Percentiles rank a stretch among this genome's conserved stretches.
phyloP scores from a whole-genome alignment of 2,797 vertebrate species.

The Microctenopoma lineatum region DNA sequence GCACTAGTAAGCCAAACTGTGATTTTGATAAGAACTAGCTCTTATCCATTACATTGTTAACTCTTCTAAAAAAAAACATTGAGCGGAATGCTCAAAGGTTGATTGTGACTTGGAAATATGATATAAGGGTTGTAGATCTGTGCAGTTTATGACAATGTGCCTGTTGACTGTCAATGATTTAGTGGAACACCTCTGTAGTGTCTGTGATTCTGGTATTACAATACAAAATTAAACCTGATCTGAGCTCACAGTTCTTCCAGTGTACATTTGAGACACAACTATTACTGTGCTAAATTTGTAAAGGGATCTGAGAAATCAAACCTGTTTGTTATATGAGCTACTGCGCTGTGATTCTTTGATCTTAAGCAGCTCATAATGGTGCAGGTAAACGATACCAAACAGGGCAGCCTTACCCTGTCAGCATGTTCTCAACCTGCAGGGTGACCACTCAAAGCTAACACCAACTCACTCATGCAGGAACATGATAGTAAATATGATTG shows the following conservation, averaged over 20 bases:
- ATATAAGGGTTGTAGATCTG: not conserved
- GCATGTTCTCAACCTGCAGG: conserved; percentile 34
- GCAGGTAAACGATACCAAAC: conserved; percentile 24
- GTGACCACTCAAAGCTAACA: conserved; percentile 27
- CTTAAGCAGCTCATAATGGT: conserved; percentile 37
- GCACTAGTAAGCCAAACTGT: not conserved
- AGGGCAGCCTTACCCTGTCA: not conserved
- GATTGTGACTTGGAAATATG: not conserved
- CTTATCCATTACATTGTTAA: no score
- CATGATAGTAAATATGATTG: conserved; percentile 24
- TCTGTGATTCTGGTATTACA: conserved; percentile 24
- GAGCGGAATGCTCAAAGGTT: no score
- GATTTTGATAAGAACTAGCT: not conserved
- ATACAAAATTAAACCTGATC: conserved; percentile 47
- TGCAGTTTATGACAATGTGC: not conserved
- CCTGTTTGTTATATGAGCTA: conserved; percentile 58
- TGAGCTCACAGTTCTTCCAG: conserved; percentile 25
- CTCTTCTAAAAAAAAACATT: no score
- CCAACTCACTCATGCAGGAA: conserved; percentile 7
- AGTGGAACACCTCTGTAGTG: conserved; percentile 1
- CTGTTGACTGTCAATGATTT: conserved; percentile 9
- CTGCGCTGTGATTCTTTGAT: conserved; percentile 45
- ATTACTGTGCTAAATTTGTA: conserved; percentile 33
- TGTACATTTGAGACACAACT: conserved; percentile 42
- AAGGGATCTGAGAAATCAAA: conserved; percentile 54